A percentile compares a stretch with the other conserved stretches of the same genome.
Conservation (phyloP, 1,140 invertebrate genomes). For the Colletes gigas region DNA sequence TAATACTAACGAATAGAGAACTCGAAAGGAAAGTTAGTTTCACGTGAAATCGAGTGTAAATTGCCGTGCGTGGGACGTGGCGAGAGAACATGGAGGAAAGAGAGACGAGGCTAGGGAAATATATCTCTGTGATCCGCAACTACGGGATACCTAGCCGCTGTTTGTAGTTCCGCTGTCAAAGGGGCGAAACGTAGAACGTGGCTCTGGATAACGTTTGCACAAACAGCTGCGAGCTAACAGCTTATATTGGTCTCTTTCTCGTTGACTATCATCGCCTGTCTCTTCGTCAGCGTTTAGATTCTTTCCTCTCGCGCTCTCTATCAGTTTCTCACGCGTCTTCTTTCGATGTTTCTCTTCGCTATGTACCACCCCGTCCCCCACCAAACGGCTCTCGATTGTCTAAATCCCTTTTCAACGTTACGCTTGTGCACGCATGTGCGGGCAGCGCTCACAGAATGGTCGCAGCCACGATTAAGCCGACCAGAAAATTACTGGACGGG, state of each 20-base stretch:
- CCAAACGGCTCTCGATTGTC: neutral
- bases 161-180: slow-evolving; percentile 63
- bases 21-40: neutral
- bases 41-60: slow-evolving; percentile 13
- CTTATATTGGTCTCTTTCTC: slow-evolving; percentile 61
- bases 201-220: slow-evolving; percentile 60
- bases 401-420: slow-evolving; percentile 5
- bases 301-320: too few relatives aligned
- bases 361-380: neutral
- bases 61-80: neutral
- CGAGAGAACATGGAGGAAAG: neutral
- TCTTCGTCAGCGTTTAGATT: neutral
- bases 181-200: slow-evolving; percentile 52
- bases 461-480: slow-evolving; percentile 38
- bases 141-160: slow-evolving; percentile 39
- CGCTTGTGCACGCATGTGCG: slow-evolving; percentile 10
- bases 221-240: slow-evolving; percentile 65
- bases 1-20: slow-evolving; percentile 21
- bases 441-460: neutral
- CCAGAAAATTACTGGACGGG: slow-evolving; percentile 40
- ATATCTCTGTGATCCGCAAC: slow-evolving; percentile 51
- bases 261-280: slow-evolving; percentile 20
- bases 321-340: neutral
- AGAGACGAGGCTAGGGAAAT: slow-evolving; percentile 25
- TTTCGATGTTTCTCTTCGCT: neutral